A percentile compares a stretch with the other conserved stretches of the same genome.
phyloP scores from a whole-genome alignment of 2,113 vertebrate genomes.

The Shinisaurus crocodilurus region DNA sequence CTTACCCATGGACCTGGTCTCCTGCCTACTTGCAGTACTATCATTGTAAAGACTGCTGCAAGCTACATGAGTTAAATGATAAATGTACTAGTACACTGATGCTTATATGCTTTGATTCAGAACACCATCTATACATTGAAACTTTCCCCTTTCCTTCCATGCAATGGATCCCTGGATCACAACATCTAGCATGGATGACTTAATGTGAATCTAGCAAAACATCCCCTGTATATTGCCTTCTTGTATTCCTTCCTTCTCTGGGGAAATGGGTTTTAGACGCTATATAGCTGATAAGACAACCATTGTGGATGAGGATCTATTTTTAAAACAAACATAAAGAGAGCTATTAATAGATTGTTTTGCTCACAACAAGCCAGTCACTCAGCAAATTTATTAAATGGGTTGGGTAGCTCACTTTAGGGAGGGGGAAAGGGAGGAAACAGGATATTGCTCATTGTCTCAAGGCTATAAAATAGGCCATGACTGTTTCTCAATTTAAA shows the following conservation, averaged over 20 bases:
- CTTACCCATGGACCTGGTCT: background rate
- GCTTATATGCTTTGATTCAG: background rate
- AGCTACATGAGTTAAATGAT: background rate
- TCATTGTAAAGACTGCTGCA: background rate
- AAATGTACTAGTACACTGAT: background rate
- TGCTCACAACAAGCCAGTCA: background rate
- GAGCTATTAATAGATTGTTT: background rate
- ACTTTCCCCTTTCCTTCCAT: background rate
- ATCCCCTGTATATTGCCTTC: background rate
- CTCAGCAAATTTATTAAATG: background rate
- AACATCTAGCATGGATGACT: background rate
- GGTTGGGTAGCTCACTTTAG: background rate
- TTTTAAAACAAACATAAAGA: background rate
- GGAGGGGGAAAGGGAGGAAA: conserved; percentile 1
- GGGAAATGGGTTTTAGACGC: background rate
- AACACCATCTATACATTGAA: background rate
- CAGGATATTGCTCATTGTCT: conserved; percentile 1
- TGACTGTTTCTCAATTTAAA: background rate
- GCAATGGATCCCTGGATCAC: background rate
- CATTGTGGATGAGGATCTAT: background rate
- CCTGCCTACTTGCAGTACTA: background rate
- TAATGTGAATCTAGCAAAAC: background rate
- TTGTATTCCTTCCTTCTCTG: background rate
- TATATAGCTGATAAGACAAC: background rate
- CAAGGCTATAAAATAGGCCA: background rate